Percentiles rank a stretch among this genome's conserved stretches.
These are phyloP conservation scores for Rhea pennata DNA, from an alignment of 2,113 vertebrate genomes.

Conservation along the genomic window DNA sequence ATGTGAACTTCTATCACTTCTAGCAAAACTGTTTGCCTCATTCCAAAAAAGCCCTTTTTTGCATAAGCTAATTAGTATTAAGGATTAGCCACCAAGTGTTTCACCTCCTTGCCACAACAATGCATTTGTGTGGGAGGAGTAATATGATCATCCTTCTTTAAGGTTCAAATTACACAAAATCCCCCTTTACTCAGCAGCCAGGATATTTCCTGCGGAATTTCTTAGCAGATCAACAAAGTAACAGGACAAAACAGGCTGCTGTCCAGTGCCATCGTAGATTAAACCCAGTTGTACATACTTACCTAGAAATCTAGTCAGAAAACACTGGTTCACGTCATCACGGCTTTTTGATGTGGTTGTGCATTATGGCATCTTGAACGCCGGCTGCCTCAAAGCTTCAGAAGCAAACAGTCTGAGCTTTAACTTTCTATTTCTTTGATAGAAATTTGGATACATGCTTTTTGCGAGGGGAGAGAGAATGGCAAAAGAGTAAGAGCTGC, in stretches of 20 bases:
- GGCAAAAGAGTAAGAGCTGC: neutral
- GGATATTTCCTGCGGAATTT: neutral
- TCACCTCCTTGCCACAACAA: neutral
- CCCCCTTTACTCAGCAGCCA: neutral
- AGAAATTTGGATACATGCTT: neutral
- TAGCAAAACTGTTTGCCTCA: neutral
- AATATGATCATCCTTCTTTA: neutral
- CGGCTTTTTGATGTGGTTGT: conserved; percentile 1
- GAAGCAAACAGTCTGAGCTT: neutral
- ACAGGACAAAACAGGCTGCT: conserved; percentile 22
- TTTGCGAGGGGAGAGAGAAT: neutral
- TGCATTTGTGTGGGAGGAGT: neutral
- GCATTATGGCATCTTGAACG: neutral
- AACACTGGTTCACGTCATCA: neutral
- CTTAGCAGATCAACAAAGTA: neutral
- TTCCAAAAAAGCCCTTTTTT: neutral
- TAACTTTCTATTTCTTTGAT: neutral
- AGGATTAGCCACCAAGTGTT: neutral
- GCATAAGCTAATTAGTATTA: neutral
- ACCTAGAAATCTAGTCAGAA: neutral
- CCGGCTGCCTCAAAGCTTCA: neutral
- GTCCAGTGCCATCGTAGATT: neutral
- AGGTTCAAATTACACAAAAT: neutral
- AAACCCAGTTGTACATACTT: neutral
- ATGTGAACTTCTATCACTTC: neutral